Conservation (phyloP, 2,797 vertebrate species). For the Myotis planiceps region DNA sequence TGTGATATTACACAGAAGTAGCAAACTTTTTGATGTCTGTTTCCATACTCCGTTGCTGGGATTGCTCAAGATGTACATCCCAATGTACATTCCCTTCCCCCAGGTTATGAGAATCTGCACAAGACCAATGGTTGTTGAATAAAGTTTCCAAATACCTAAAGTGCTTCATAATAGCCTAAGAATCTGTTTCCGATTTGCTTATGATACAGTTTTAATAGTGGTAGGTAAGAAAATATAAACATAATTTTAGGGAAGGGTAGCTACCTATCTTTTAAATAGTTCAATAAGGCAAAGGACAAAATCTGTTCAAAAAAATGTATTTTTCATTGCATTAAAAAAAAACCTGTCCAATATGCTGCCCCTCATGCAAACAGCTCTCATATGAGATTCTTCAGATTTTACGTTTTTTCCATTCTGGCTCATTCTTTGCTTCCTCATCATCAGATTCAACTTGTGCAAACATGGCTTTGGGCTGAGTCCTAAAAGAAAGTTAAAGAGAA, state of each 20-base stretch:
- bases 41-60: slow-evolving; percentile 30
- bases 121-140: slow-evolving; percentile 30
- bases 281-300: slow-evolving; percentile 57
- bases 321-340: slow-evolving; percentile 63
- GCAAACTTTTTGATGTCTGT: slow-evolving; percentile 40
- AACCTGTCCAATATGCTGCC: slow-evolving; percentile 8
- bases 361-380: slow-evolving; percentile 41
- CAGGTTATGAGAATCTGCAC: neutral
- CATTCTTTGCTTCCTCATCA: slow-evolving; percentile 95
- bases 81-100: neutral
- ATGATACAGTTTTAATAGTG: slow-evolving; percentile 16
- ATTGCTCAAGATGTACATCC: neutral
- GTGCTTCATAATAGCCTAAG: slow-evolving; percentile 7
- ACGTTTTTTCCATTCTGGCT: slow-evolving; percentile 98
- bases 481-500: slow-evolving; percentile 82
- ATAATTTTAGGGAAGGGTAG: neutral
- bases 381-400: slow-evolving; percentile 91
- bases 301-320: slow-evolving; percentile 67
- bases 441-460: slow-evolving; percentile 95
- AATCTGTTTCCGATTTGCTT: slow-evolving; percentile 57
- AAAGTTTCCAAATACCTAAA: slow-evolving; percentile 49
- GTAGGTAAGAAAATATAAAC: slow-evolving; percentile 53
- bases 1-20: slow-evolving; percentile 65
- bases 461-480: slow-evolving; percentile 95
- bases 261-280: slow-evolving; percentile 34